Percentiles rank a stretch among this genome's conserved stretches.
These are phyloP conservation scores for Triops longicaudatus DNA, from an alignment of 1,140 invertebrate species.

Conservation along the genomic window DNA sequence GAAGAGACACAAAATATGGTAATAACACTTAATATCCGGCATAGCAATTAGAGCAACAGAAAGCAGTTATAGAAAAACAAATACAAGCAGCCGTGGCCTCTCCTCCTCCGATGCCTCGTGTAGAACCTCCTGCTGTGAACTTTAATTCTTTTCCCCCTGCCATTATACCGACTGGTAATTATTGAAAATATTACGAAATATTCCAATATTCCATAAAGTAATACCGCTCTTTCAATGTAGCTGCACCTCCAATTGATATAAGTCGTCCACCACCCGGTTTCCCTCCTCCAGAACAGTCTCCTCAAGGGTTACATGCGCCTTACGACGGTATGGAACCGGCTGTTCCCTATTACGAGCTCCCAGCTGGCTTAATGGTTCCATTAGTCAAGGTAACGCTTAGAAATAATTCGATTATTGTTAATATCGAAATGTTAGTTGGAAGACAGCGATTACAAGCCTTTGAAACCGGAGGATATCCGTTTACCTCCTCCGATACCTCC, in stretches of 20 bases:
- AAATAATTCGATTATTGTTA: constrained; percentile 30
- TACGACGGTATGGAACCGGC: constrained; percentile 66
- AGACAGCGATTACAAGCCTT: constrained; percentile 77
- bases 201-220: neutral
- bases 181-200: neutral
- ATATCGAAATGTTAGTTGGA: constrained; percentile 56
- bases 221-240: neutral
- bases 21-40: too few species aligned
- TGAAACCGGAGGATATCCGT: constrained; percentile 82
- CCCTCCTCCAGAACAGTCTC: constrained; percentile 45
- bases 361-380: constrained; percentile 89
- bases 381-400: constrained; percentile 62
- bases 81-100: constrained; percentile 32
- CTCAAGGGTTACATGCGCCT: constrained; percentile 37
- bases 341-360: constrained; percentile 91
- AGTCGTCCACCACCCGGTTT: constrained; percentile 77
- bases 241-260: constrained; percentile 50
- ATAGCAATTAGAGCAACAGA: constrained; percentile 62
- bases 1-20: neutral
- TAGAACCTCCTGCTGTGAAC: constrained; percentile 36
- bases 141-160: constrained; percentile 50
- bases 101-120: constrained; percentile 29
- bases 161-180: neutral
- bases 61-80: constrained; percentile 62
- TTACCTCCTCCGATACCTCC: constrained; percentile 88